phyloP scores from a whole-genome alignment of 2,888 invertebrate species.

The Coleophora flavipennella region DNA sequence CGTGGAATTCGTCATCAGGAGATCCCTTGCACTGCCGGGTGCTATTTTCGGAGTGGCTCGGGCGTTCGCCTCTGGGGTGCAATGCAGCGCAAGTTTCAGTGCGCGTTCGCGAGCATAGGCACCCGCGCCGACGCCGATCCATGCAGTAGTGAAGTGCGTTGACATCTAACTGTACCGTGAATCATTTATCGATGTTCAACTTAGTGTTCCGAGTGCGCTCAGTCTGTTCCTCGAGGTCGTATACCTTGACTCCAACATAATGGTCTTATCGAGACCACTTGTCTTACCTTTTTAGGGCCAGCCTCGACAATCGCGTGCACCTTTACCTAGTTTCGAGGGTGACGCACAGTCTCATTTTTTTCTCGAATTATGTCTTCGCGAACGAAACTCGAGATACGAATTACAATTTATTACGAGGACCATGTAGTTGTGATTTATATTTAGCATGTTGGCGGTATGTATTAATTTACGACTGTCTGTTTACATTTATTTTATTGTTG shows the following conservation, averaged over 20 bases:
- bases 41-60: conserved; percentile 62
- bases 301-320: conserved; percentile 54
- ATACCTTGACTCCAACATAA: conserved; percentile 59
- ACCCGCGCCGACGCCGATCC: conserved; percentile 38
- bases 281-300: conserved; percentile 61
- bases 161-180: conserved; percentile 68
- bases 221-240: conserved; percentile 41
- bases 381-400: conserved; percentile 76
- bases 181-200: conserved; percentile 50
- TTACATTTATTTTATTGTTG: neutral
- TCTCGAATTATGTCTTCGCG: conserved; percentile 74
- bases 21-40: conserved; percentile 59
- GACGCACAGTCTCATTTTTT: conserved; percentile 37
- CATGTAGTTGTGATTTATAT: conserved; percentile 78
- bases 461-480: neutral
- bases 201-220: conserved; percentile 52
- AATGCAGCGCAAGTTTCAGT: conserved; percentile 45
- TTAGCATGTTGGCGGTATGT: conserved; percentile 21
- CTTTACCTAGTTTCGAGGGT: conserved; percentile 58
- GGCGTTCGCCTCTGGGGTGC: conserved; percentile 58
- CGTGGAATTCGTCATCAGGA: conserved; percentile 56
- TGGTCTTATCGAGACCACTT: conserved; percentile 49
- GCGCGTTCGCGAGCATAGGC: conserved; percentile 44
- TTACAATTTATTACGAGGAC: conserved; percentile 78
- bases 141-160: conserved; percentile 64